Evolutionary conservation across 53 echinoderm and acorn worm species (phyloP), one percentile per base, ranked within the genome.

Genomic region (Echinarachnius parma): DNA sequence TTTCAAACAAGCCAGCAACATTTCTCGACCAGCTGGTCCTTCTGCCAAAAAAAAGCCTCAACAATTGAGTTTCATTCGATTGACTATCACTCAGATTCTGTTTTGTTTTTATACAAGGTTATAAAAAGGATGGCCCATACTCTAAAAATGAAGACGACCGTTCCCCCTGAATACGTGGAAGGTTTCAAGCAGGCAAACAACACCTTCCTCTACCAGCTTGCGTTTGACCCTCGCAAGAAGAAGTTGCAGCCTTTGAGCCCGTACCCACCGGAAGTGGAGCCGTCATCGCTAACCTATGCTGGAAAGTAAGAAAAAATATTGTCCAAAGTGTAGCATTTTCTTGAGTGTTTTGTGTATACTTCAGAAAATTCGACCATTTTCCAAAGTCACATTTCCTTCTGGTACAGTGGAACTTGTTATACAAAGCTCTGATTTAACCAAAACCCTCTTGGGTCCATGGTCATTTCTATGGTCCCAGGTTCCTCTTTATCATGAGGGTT

Each of bases 151-250:
- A 98, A 91, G 46, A 60, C 78, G 0, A 60, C 70, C 1, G 88
- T 98, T 21, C 39, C 91, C 10, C 77, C 77, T n/a, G 98, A 98
- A 16, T 98, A 98, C 78, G 61, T 92, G 10, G 80, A 87, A 4
- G 91, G 88, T 30, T 98, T 88, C 57, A 64, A 68, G 25, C 74
- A 74, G 30, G 98, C 98, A 13, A 88, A 98, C 55, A 98, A 92
- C 39, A 98, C 98, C 18, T 98, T 98, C 78, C 81, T 98, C 9
- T 78, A 98, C 66, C 98, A 98, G 70, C 64, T 98, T 19, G 86
- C 86, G 15, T 98, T 88, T 92, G 98, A 98, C 65, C 98, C 98
- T 31, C 30, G 59, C 53, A 70, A 66, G 46, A 77, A 77, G 34
- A 79, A 78, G 77, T 71, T 88, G 8, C 79, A 80, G 37, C 98